Conservation (phyloP, 2,888 invertebrate species). For the Leptinotarsa rubiginosa region DNA sequence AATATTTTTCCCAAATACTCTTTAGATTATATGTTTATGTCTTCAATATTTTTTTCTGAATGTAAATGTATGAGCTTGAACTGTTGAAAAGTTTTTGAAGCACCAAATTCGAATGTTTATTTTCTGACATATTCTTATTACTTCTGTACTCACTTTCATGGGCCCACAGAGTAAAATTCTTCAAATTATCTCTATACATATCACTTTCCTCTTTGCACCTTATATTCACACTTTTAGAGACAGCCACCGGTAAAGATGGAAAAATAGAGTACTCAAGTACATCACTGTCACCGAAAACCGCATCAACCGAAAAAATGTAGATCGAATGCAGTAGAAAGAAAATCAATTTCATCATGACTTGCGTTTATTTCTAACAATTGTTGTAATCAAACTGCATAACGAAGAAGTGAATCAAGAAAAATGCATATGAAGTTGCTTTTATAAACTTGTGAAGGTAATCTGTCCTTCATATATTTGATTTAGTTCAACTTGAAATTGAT, state of each 20-base stretch:
- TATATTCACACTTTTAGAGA: constrained; percentile 50
- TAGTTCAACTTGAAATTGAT: constrained; percentile 43
- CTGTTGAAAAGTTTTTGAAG: no score
- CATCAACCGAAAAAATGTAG: constrained; percentile 20
- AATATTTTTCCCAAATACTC: no score
- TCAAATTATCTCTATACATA: constrained; percentile 51
- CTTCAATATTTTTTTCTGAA: no score
- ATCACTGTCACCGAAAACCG: constrained; percentile 35
- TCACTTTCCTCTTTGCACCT: constrained; percentile 53
- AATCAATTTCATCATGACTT: constrained; percentile 33
- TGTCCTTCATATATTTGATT: constrained; percentile 48
- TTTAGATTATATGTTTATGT: no score
- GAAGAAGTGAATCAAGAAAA: constrained; percentile 45
- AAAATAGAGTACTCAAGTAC: constrained; percentile 45
- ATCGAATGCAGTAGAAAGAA: constrained; percentile 20
- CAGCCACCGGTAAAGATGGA: constrained; percentile 51
- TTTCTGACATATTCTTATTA: not conserved
- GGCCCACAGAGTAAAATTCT: constrained; percentile 53
- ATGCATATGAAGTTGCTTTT: constrained; percentile 47
- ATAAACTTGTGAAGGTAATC: constrained; percentile 50
- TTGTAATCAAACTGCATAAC: constrained; percentile 24
- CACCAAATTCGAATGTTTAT: not conserved
- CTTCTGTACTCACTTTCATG: constrained; percentile 50
- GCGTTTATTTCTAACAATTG: constrained; percentile 15
- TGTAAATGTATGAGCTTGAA: no score